phyloP scores from a whole-genome alignment of 2,113 vertebrate genomes.

The Engraulis encrasicolus region DNA sequence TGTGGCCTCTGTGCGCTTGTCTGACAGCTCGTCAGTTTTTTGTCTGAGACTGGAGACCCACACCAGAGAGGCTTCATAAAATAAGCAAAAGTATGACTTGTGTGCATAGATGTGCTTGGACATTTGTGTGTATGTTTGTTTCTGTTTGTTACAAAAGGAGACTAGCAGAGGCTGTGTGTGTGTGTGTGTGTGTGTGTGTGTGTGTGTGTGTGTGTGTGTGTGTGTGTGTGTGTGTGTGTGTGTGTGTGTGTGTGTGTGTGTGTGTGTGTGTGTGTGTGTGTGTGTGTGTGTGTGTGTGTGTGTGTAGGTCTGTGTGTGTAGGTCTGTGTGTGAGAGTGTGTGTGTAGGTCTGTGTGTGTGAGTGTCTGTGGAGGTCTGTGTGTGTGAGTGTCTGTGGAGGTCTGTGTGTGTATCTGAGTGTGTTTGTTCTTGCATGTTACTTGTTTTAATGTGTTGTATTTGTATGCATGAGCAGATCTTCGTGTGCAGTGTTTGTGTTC shows the following conservation, averaged over 20 bases:
- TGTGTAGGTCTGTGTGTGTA: no score
- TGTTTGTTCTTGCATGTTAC: no score
- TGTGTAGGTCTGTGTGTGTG: not conserved
- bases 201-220: no score
- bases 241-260: not conserved
- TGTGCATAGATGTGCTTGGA: not conserved
- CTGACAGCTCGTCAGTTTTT: not conserved
- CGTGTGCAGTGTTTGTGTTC: no score
- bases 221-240: not conserved
- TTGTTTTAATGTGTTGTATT: no score
- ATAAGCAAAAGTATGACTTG: not conserved
- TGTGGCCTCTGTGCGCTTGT: not conserved
- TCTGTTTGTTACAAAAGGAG: no score
- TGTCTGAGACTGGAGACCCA: not conserved
- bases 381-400: not conserved
- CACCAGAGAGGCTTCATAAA: not conserved
- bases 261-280: conserved; percentile 25
- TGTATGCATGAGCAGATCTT: no score
- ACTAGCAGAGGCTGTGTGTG: no score
- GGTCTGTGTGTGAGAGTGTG: not conserved
- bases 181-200: no score
- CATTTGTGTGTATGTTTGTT: not conserved
- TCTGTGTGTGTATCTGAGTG: no score
- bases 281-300: not conserved
- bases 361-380: not conserved